Percentiles rank a stretch among this genome's conserved stretches.
Evolutionary conservation across 2,888 invertebrate species (phyloP).

Genomic region (Nomada hirtipes): DNA sequence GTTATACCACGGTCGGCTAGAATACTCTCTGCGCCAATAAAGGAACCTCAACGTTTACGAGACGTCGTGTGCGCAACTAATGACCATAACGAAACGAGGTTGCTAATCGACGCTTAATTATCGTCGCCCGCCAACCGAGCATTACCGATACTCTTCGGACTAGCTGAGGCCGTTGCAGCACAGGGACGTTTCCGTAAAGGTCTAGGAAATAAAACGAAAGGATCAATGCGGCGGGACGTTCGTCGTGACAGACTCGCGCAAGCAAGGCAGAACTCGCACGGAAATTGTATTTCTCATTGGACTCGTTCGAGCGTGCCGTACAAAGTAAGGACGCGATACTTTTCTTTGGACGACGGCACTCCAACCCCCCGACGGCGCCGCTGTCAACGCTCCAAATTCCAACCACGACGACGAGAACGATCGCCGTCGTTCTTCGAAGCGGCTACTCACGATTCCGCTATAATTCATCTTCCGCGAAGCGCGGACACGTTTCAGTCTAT

Average conservation of each 20-base stretch:
- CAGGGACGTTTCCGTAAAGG: not conserved
- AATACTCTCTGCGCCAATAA: not conserved
- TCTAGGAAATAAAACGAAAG: not conserved
- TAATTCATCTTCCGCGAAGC: conserved; percentile 73
- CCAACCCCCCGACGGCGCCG: conserved; percentile 64
- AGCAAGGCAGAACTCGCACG: not conserved
- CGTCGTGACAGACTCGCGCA: not conserved
- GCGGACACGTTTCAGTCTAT: conserved; percentile 67
- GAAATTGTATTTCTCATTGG: conserved; percentile 11
- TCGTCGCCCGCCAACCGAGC: not conserved
- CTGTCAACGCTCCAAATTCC: conserved; percentile 74
- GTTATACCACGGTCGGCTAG: not conserved
- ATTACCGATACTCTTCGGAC: not conserved
- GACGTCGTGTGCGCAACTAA: not conserved
- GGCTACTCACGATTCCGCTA: conserved; percentile 70
- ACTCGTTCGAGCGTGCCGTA: conserved; percentile 33
- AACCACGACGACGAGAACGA: conserved; percentile 57
- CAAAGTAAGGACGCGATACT: conserved; percentile 51
- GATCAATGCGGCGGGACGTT: not conserved
- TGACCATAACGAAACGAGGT: not conserved
- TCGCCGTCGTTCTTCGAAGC: conserved; percentile 67
- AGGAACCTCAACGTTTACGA: not conserved
- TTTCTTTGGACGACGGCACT: conserved; percentile 45
- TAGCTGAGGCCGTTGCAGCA: no score
- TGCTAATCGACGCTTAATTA: conserved; percentile 3